Conservation (phyloP, 2,888 invertebrate genomes). For the Lasioglossum oenotherae region DNA sequence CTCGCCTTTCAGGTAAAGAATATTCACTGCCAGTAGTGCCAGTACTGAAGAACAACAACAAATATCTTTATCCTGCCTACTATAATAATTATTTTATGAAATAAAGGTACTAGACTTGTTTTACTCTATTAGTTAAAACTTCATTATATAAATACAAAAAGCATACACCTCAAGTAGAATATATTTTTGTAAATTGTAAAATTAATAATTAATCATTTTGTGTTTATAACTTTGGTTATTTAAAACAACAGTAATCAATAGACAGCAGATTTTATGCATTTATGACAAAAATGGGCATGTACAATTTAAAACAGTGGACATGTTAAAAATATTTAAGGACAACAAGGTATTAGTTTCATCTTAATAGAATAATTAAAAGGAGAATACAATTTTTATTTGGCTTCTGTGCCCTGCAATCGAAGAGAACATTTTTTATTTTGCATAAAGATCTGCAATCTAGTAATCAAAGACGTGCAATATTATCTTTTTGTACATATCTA, state of each 20-base stretch:
- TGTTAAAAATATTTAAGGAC: too few species aligned
- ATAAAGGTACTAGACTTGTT: not conserved
- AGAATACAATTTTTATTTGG: too few species aligned
- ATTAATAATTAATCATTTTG: not conserved
- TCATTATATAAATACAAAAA: not conserved
- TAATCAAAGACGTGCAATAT: not conserved
- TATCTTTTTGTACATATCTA: not conserved
- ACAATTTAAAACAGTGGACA: too few species aligned
- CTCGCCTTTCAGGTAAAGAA: constrained; percentile 85
- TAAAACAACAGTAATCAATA: not conserved
- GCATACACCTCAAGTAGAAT: not conserved
- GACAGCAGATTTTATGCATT: too few species aligned
- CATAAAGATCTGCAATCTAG: too few species aligned
- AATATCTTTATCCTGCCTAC: constrained; percentile 18
- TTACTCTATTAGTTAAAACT: not conserved
- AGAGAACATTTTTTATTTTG: too few species aligned
- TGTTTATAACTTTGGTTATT: not conserved
- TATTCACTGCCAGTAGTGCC: constrained; percentile 86
- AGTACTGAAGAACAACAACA: constrained; percentile 80
- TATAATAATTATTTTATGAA: not conserved
- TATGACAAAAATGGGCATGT: too few species aligned
- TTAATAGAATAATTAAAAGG: too few species aligned
- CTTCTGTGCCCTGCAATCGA: too few species aligned
- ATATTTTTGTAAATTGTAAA: not conserved
- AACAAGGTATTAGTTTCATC: too few species aligned